Evolutionary conservation across 2,113 vertebrate species (phyloP).

Genomic region (Grallaria varia): DNA sequence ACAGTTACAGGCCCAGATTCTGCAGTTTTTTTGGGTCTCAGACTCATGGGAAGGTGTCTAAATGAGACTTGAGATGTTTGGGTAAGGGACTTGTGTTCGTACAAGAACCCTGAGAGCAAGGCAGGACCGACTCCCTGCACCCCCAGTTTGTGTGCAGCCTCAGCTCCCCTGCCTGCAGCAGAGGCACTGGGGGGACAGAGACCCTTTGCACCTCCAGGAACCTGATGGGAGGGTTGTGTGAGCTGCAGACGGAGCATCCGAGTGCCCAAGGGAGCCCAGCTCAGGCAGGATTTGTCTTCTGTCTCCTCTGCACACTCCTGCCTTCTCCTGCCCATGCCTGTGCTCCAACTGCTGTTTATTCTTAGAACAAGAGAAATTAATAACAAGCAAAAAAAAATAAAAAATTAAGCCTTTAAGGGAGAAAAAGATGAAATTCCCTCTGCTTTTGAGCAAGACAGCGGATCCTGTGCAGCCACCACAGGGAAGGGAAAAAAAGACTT

Average conservation of each 20-base stretch:
- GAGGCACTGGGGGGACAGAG: neutral
- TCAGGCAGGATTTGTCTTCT: neutral
- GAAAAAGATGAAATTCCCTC: neutral
- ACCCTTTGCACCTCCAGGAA: neutral
- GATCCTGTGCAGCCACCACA: neutral
- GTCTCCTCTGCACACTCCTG: neutral
- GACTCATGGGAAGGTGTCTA: neutral
- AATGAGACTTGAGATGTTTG: neutral
- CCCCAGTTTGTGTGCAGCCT: neutral
- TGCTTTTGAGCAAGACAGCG: neutral
- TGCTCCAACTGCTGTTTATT: neutral
- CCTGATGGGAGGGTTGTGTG: rapidly evolving
- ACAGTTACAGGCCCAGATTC: neutral
- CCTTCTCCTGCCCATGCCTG: neutral
- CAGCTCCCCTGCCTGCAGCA: neutral
- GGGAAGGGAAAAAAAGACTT: neutral
- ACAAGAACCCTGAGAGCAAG: neutral
- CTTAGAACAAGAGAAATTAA: neutral
- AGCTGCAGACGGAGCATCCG: rapidly evolving
- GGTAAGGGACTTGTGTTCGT: neutral
- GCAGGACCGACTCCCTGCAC: neutral
- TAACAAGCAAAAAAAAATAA: too few species aligned
- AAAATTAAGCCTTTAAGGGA: neutral
- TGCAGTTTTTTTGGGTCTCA: neutral
- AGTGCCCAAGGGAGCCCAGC: neutral